Evolutionary conservation across 2,113 vertebrate genomes (phyloP).

Genomic region (Mirounga angustirostris): DNA sequence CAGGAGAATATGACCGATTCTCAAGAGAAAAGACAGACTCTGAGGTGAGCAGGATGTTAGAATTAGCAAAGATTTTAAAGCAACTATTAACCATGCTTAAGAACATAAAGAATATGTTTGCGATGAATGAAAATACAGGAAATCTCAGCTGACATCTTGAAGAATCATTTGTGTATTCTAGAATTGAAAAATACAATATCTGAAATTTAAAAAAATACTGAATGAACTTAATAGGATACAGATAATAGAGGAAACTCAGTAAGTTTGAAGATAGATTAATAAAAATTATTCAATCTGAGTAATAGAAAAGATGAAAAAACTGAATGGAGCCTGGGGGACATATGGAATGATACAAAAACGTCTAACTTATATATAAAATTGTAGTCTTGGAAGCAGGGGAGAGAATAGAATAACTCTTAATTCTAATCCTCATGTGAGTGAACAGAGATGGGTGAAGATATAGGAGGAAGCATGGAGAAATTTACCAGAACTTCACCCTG

Average conservation of each 20-base stretch:
- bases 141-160: neutral
- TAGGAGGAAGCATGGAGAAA: neutral
- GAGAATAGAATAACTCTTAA: neutral
- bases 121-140: neutral
- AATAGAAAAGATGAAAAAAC: conserved; percentile 16
- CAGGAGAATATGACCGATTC: neutral
- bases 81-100: neutral
- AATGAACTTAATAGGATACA: neutral
- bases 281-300: neutral
- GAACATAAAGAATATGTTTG: neutral
- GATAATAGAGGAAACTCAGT: neutral
- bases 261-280: neutral
- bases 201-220: neutral
- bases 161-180: neutral
- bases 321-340: neutral
- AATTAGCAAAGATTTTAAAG: conserved; percentile 39
- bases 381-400: neutral
- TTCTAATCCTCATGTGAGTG: neutral
- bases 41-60: neutral
- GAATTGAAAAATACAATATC: neutral
- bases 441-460: neutral
- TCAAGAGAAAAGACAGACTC: conserved; percentile 12
- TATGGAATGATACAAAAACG: neutral
- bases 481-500: neutral
- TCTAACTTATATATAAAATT: neutral